These are phyloP conservation scores for Drosophila niveifrons DNA, from an alignment of 2,888 invertebrate species.

Conservation along the genomic window DNA sequence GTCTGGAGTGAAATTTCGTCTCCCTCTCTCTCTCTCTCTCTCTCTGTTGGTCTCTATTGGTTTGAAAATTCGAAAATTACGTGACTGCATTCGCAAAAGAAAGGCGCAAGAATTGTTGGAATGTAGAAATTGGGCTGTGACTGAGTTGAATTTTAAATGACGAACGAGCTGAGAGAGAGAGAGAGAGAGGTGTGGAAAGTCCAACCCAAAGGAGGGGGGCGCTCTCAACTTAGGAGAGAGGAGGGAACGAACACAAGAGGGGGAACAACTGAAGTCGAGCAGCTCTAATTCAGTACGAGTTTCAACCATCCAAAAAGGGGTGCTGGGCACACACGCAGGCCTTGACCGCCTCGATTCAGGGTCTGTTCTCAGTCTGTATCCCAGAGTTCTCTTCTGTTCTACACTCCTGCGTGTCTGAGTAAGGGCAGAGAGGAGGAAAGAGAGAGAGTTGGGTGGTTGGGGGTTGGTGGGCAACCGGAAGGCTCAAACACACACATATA, in stretches of 20 bases:
- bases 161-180: slow-evolving; percentile 22
- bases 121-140: slow-evolving; percentile 76
- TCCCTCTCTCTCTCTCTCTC: slow-evolving; percentile 8
- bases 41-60: slow-evolving; percentile 45
- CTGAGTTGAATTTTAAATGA: slow-evolving; percentile 81
- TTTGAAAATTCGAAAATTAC: slow-evolving; percentile 80
- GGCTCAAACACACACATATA: slow-evolving; percentile 50
- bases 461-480: slow-evolving; percentile 16
- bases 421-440: background rate
- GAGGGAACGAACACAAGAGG: background rate
- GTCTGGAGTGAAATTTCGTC: slow-evolving; percentile 58
- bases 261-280: background rate
- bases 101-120: slow-evolving; percentile 74
- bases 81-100: slow-evolving; percentile 78
- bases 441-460: background rate
- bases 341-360: slow-evolving; percentile 54
- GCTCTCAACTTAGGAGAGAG: background rate
- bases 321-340: slow-evolving; percentile 42
- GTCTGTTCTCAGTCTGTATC: background rate
- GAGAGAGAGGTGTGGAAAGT: slow-evolving; percentile 2
- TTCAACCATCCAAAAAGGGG: slow-evolving; percentile 55
- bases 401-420: slow-evolving; percentile 34
- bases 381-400: slow-evolving; percentile 9
- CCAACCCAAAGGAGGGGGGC: background rate
- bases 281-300: slow-evolving; percentile 51